Evolutionary conservation across 1,140 invertebrate genomes (phyloP).

Genomic region (Zophobas morio): DNA sequence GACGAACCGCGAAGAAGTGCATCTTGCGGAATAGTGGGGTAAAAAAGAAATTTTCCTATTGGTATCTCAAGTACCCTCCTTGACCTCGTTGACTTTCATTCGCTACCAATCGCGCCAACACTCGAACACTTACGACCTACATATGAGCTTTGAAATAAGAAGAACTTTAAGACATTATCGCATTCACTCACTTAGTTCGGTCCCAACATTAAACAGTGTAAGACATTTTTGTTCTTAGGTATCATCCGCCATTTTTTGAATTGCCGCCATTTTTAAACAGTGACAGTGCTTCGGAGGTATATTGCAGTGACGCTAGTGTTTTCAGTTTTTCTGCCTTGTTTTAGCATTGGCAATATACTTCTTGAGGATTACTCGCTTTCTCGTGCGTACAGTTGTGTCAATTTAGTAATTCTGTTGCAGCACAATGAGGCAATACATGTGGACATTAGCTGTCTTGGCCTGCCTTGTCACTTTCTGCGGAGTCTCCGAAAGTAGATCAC

Average conservation of each 20-base stretch:
- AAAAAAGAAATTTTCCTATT: conserved; percentile 20
- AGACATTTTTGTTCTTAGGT: conserved; percentile 54
- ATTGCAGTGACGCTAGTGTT: conserved; percentile 33
- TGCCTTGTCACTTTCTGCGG: conserved; percentile 53
- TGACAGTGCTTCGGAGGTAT: conserved; percentile 37
- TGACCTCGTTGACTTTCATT: conserved; percentile 59
- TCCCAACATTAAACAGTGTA: conserved; percentile 63
- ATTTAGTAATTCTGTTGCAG: conserved; percentile 54
- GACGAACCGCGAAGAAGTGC: conserved; percentile 22
- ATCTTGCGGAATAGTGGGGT: conserved; percentile 16
- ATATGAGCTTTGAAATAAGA: conserved; percentile 67
- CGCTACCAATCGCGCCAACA: conserved; percentile 56
- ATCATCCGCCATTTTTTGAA: conserved; percentile 18
- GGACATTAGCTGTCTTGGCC: conserved; percentile 54
- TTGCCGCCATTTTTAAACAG: conserved; percentile 54
- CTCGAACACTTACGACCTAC: conserved; percentile 63
- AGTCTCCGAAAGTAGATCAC: conserved; percentile 57
- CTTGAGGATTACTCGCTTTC: not conserved
- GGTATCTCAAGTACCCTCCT: conserved; percentile 53
- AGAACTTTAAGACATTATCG: conserved; percentile 65
- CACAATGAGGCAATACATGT: conserved; percentile 60
- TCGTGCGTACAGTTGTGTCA: conserved; percentile 25
- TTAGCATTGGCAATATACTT: conserved; percentile 19
- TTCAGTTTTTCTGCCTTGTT: not conserved
- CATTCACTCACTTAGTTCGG: conserved; percentile 65